Evolutionary conservation across 2,888 invertebrate species (phyloP).

Genomic region (Calliphora vomitoria): DNA sequence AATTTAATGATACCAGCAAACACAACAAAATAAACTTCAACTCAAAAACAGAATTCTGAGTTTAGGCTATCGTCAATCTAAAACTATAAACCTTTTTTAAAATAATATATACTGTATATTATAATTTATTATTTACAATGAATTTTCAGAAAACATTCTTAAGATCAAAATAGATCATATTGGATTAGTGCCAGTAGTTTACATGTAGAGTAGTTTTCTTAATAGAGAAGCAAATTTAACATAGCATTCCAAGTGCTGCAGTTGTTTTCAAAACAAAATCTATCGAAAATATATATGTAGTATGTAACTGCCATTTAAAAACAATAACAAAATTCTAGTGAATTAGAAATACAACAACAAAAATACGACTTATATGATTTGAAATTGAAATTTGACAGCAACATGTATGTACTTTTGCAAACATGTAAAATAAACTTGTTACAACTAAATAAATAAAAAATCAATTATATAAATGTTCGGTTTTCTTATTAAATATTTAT

Average conservation of each 20-base stretch:
- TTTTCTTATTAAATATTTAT: not conserved
- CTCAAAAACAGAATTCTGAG: too few species aligned
- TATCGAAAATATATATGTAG: not conserved
- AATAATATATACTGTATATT: too few species aligned
- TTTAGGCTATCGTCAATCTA: too few species aligned
- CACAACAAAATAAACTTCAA: too few species aligned
- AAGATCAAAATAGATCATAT: too few species aligned
- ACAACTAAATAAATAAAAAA: not conserved
- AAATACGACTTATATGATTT: constrained; percentile 6
- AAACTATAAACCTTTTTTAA: too few species aligned
- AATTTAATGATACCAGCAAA: too few species aligned
- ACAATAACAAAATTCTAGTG: not conserved
- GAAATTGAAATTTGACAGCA: not conserved
- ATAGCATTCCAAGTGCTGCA: not conserved
- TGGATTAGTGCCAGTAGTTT: not conserved
- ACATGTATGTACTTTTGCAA: constrained; percentile 36
- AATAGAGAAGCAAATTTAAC: not conserved
- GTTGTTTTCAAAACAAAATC: not conserved
- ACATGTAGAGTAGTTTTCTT: not conserved
- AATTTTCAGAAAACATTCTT: not conserved
- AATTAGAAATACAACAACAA: constrained; percentile 2
- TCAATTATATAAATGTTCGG: not conserved
- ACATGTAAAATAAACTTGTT: not conserved
- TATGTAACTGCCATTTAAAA: not conserved
- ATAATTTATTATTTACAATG: too few species aligned